phyloP scores from a whole-genome alignment of 1,140 invertebrate species.

The Heliconius hewitsoni region DNA sequence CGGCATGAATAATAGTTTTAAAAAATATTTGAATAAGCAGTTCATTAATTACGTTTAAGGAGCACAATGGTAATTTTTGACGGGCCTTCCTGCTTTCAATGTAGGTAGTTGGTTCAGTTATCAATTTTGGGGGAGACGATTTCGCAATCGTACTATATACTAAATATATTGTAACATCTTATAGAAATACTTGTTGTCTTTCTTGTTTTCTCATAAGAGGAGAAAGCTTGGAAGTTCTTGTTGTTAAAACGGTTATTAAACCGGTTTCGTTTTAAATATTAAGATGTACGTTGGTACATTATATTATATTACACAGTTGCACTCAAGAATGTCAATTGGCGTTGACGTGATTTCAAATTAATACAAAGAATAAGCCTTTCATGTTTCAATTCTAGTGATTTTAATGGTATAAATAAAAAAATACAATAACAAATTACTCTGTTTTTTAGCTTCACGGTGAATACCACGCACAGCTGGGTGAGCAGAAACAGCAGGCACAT shows the following conservation, averaged over 20 bases:
- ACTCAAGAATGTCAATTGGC: background rate
- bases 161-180: background rate
- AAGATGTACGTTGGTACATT: background rate
- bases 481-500: too few species aligned
- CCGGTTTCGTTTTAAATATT: background rate
- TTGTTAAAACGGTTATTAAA: background rate
- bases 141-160: slow-evolving; percentile 34
- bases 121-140: slow-evolving; percentile 61
- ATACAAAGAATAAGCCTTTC: background rate
- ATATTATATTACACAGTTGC: background rate
- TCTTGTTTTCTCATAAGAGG: slow-evolving; percentile 10
- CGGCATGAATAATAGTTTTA: slow-evolving; percentile 81
- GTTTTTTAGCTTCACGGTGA: too few species aligned
- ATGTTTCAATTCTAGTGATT: too few species aligned
- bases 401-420: background rate
- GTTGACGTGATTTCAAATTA: background rate
- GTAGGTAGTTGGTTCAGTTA: slow-evolving; percentile 67
- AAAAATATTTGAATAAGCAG: slow-evolving; percentile 79
- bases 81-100: slow-evolving; percentile 77
- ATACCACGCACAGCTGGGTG: too few species aligned
- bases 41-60: slow-evolving; percentile 76
- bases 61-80: slow-evolving; percentile 80
- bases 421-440: too few species aligned
- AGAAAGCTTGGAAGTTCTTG: background rate
- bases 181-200: background rate